Evolutionary conservation across 2,113 vertebrate genomes (phyloP).

Genomic region (Seriola rivoliana): DNA sequence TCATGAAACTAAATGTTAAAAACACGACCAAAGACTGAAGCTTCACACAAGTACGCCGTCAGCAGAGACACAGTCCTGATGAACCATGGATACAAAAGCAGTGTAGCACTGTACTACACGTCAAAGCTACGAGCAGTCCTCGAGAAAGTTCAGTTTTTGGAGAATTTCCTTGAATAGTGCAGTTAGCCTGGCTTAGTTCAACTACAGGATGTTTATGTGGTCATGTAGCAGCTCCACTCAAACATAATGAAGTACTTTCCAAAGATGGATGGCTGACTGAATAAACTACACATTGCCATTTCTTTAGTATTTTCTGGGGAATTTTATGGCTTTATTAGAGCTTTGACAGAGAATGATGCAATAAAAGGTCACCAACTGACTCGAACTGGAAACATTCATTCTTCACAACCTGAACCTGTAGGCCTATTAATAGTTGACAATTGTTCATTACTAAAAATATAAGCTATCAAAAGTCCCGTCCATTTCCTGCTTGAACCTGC

Average conservation of each 20-base stretch:
- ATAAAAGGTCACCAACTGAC: no score
- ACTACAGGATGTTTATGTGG: neutral
- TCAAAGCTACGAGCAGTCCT: neutral
- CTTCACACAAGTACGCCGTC: neutral
- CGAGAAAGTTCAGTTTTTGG: neutral
- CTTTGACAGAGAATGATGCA: neutral
- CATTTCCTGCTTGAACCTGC: neutral
- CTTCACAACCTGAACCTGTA: no score
- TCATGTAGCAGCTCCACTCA: neutral
- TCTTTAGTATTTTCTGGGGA: neutral
- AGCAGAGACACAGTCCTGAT: conserved; percentile 13
- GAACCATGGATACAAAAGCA: neutral
- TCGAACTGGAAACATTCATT: no score
- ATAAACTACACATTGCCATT: neutral
- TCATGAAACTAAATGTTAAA: conserved; percentile 41
- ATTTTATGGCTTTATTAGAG: neutral
- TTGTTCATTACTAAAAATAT: no score
- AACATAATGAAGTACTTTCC: neutral
- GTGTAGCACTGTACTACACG: neutral
- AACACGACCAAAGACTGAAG: conserved; percentile 4
- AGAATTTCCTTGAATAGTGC: neutral
- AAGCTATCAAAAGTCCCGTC: neutral
- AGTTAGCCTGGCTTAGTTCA: neutral
- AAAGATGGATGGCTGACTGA: neutral
- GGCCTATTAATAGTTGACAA: no score